Conservation (phyloP, 2,888 invertebrate species). For the Galeopsomyia nigrocyanea region DNA sequence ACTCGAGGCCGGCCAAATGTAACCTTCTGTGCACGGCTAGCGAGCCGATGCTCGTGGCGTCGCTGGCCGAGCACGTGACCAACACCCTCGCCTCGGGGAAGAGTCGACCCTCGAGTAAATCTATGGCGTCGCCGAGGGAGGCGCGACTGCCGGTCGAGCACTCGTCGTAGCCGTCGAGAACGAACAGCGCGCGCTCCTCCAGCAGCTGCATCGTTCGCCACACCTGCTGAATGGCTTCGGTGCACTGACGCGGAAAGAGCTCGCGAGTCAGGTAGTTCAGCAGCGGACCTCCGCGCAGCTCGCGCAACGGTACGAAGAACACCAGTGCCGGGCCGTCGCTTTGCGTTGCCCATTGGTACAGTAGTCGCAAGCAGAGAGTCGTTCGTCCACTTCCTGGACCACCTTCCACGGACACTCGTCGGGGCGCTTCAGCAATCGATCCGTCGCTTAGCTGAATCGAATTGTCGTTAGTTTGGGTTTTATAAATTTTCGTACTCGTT, state of each 20-base stretch:
- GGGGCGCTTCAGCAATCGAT: constrained; percentile 69
- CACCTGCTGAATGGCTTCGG: constrained; percentile 65
- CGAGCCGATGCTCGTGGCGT: constrained; percentile 66
- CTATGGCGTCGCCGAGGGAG: constrained; percentile 69
- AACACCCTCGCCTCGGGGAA: constrained; percentile 72
- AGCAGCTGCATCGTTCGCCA: constrained; percentile 69
- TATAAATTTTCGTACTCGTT: neutral
- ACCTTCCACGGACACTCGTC: constrained; percentile 71
- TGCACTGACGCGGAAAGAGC: constrained; percentile 67
- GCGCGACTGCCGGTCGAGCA: constrained; percentile 67
- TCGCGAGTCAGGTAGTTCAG: constrained; percentile 59
- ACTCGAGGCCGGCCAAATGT: constrained; percentile 70
- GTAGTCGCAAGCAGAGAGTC: constrained; percentile 70
- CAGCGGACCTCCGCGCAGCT: constrained; percentile 68
- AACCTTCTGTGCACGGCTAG: constrained; percentile 69
- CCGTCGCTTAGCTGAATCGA: constrained; percentile 69
- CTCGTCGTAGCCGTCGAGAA: constrained; percentile 72
- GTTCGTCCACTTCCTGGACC: constrained; percentile 72
- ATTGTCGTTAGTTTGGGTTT: neutral
- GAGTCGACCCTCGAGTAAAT: constrained; percentile 71
- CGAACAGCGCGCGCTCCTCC: constrained; percentile 70
- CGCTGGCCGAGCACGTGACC: constrained; percentile 70
- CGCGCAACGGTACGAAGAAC: constrained; percentile 71
- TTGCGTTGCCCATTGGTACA: constrained; percentile 72
- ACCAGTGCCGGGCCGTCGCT: constrained; percentile 70